phyloP scores from a whole-genome alignment of 2,797 vertebrate species.

The Prunella strophiata region DNA sequence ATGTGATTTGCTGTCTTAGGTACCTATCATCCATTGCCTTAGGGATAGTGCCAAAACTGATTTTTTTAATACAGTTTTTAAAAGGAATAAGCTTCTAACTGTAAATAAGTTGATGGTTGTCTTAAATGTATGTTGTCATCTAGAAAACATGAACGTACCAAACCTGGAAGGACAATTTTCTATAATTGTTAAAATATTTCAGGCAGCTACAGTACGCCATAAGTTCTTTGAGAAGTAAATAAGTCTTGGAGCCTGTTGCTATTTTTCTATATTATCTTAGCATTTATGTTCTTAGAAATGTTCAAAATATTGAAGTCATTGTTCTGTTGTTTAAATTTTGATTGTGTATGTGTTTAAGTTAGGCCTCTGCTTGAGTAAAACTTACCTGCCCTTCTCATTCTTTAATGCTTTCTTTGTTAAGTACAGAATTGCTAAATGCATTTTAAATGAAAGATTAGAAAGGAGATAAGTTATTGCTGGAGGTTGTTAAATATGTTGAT shows the following conservation, averaged over 20 bases:
- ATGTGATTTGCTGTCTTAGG: conserved; percentile 62
- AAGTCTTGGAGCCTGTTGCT: conserved; percentile 37
- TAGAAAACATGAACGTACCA: conserved; percentile 55
- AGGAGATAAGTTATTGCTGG: conserved; percentile 29
- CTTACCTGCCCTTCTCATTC: neutral
- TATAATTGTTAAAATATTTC: conserved; percentile 71
- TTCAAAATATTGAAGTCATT: conserved; percentile 11
- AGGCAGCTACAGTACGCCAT: conserved; percentile 69
- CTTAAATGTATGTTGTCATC: conserved; percentile 68
- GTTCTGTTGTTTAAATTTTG: conserved; percentile 37
- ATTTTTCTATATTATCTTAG: conserved; percentile 44
- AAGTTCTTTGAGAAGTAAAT: conserved; percentile 46
- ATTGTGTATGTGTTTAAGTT: conserved; percentile 23
- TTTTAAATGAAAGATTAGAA: conserved; percentile 40
- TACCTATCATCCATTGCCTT: conserved; percentile 72
- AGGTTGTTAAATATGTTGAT: conserved; percentile 40
- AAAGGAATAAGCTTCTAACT: conserved; percentile 71
- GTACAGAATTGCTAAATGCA: conserved; percentile 45
- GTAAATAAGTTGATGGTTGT: conserved; percentile 72
- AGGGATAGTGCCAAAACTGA: conserved; percentile 71
- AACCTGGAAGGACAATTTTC: conserved; percentile 73
- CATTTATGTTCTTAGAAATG: conserved; percentile 13
- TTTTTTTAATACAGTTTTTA: conserved; percentile 71
- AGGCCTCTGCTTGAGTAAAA: conserved; percentile 28
- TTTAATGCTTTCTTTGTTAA: conserved; percentile 46